Conservation (phyloP, 2,888 invertebrate genomes). For the Euproctis similis region DNA sequence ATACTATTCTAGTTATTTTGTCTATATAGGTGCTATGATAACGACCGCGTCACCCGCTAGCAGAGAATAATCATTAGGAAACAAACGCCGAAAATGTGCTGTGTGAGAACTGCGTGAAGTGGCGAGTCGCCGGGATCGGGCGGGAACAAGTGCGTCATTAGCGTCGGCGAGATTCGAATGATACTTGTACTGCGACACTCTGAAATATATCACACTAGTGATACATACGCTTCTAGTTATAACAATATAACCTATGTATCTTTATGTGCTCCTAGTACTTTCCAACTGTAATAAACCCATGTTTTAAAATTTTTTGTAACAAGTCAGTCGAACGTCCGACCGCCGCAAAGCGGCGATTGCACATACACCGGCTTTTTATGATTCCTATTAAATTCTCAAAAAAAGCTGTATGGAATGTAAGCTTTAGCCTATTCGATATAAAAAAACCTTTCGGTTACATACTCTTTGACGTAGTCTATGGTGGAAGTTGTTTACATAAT, state of each 20-base stretch:
- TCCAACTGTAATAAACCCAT: constrained; percentile 13
- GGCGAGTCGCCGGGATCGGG: constrained; percentile 22
- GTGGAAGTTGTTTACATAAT: too few species aligned
- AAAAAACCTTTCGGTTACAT: too few species aligned
- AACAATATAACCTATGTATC: constrained; percentile 14
- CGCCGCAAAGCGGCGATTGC: too few species aligned
- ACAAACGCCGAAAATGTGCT: constrained; percentile 20
- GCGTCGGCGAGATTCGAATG: constrained; percentile 34
- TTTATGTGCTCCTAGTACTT: constrained; percentile 15
- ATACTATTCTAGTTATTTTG: too few species aligned
- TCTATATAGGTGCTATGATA: too few species aligned
- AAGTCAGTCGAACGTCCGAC: too few species aligned
- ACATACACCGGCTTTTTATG: too few species aligned
- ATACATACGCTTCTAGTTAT: not conserved
- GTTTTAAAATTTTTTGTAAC: too few species aligned
- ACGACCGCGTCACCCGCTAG: constrained; percentile 12
- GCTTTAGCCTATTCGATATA: too few species aligned
- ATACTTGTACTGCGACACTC: constrained; percentile 36
- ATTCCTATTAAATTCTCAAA: too few species aligned
- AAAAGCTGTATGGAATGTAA: too few species aligned
- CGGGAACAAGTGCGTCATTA: constrained; percentile 40
- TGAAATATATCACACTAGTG: constrained; percentile 24
- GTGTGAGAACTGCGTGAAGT: constrained; percentile 18
- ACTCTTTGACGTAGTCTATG: too few species aligned
- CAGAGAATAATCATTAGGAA: constrained; percentile 23